Evolutionary conservation across 2,888 invertebrate genomes (phyloP).

Genomic region (Automeris io): DNA sequence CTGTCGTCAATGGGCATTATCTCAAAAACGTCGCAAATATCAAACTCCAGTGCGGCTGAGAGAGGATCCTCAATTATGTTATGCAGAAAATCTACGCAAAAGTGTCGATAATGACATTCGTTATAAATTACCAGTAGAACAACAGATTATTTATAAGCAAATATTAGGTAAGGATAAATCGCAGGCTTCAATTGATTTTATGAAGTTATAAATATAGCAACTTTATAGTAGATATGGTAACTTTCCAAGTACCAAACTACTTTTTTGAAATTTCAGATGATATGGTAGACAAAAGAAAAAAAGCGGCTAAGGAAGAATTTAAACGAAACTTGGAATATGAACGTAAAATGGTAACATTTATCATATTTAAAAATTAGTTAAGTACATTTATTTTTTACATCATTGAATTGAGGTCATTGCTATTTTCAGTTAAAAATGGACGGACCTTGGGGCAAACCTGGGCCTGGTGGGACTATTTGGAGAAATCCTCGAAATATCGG

Average conservation of each 20-base stretch:
- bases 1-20: constrained; percentile 43
- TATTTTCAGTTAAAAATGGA: constrained; percentile 56
- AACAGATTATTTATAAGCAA: constrained; percentile 76
- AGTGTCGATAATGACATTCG: constrained; percentile 83
- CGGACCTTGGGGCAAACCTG: constrained; percentile 81
- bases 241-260: constrained; percentile 7
- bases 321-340: constrained; percentile 65
- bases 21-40: constrained; percentile 53
- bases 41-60: constrained; percentile 75
- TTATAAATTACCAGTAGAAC: constrained; percentile 77
- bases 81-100: constrained; percentile 77
- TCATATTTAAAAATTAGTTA: neutral
- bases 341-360: constrained; percentile 72
- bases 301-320: constrained; percentile 63
- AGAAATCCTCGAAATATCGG: constrained; percentile 84
- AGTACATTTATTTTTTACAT: neutral
- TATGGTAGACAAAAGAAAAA: constrained; percentile 74
- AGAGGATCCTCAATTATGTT: constrained; percentile 82
- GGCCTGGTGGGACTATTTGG: constrained; percentile 85
- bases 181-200: neutral
- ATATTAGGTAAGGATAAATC: constrained; percentile 70
- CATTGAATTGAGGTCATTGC: constrained; percentile 8
- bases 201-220: too few species aligned
- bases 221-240: too few species aligned
- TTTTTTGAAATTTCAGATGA: constrained; percentile 66